These are phyloP conservation scores for Pipra filicauda DNA, from an alignment of 2,113 vertebrate genomes.

Conservation along the genomic window DNA sequence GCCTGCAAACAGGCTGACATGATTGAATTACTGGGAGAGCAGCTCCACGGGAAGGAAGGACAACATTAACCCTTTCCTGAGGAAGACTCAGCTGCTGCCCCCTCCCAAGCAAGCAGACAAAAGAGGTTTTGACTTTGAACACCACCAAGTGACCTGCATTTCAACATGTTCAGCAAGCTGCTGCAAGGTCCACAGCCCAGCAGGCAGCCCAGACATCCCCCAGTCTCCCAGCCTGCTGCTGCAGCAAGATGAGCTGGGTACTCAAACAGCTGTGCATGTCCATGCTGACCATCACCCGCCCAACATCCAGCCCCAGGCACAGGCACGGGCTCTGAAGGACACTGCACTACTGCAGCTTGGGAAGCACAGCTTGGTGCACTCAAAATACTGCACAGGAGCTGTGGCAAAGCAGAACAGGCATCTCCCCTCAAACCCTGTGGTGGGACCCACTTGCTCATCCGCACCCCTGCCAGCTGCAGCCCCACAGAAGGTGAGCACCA, in stretches of 20 bases:
- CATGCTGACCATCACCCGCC: background rate
- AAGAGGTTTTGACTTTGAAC: background rate
- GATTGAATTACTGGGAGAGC: constrained; percentile 62
- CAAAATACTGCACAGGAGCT: background rate
- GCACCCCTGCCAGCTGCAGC: background rate
- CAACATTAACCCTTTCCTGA: constrained; percentile 32
- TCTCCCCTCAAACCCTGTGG: fast-evolving
- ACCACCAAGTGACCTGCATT: background rate
- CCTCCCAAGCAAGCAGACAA: background rate
- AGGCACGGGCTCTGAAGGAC: background rate
- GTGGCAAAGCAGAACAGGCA: background rate
- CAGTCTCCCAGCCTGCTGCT: background rate
- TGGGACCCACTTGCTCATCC: background rate
- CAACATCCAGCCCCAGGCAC: background rate
- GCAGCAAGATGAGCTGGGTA: fast-evolving
- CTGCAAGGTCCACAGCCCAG: background rate
- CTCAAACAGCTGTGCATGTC: background rate
- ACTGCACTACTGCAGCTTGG: background rate
- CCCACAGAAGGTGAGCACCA: background rate
- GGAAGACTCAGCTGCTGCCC: background rate
- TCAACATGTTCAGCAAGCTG: background rate
- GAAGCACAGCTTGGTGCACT: background rate
- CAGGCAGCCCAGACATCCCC: background rate
- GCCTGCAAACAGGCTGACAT: constrained; percentile 67
- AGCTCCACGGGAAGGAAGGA: constrained; percentile 36